Evolutionary conservation across 2,113 vertebrate species (phyloP), one percentile per base, ranked within the genome.

Genomic region (Hirundichthys speculiger): DNA sequence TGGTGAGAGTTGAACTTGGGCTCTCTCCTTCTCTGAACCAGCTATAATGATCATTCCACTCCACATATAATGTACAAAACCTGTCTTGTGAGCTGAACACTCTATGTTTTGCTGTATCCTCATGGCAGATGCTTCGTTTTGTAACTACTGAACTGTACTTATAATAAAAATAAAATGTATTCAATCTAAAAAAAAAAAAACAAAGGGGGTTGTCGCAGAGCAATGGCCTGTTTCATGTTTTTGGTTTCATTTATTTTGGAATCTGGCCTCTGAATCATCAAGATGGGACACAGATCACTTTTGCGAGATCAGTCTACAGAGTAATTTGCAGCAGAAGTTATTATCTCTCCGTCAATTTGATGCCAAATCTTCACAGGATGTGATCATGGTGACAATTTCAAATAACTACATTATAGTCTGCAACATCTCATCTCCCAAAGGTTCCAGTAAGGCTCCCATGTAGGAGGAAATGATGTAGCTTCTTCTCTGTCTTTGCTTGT

Each of bases 111-210:
- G 91, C 91, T 94, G 93, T 93, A 89, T 89, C 89, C 88, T 92
- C 89, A 93, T 93, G 91, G 91, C 92, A 93, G 92, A 94, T 92
- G 92, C 91, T 93, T 94, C 74, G 91, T 93, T 93, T 94, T 94
- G 93, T 94, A 94, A 94, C 92, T 94, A 94, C 93, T 94, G 93
- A 93, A 92, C 92, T 93, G 93, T 94, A 94, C 93, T 94, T 94
- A 93, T 94, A 93, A 93, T 93, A 93, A 94, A 93, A 94, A 94
- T 92, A 94, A 93, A 93, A 93, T 92, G 92, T 94, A 94, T 93
- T 92, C 93, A 90, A 93, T 92, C 90, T 91, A 91, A 90, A 89
- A 77, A 79, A 51, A 34, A 34, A 34, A 34, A 34, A 34, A 10
- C 3, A 78, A 67, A 79, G 58, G 80, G 69, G 41, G 69, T 57